These are phyloP conservation scores for Pseudorhiza aurosa DNA, from an alignment of 30 jellyfish, hydroid and myxozoan genomes.

Conservation along the genomic window DNA sequence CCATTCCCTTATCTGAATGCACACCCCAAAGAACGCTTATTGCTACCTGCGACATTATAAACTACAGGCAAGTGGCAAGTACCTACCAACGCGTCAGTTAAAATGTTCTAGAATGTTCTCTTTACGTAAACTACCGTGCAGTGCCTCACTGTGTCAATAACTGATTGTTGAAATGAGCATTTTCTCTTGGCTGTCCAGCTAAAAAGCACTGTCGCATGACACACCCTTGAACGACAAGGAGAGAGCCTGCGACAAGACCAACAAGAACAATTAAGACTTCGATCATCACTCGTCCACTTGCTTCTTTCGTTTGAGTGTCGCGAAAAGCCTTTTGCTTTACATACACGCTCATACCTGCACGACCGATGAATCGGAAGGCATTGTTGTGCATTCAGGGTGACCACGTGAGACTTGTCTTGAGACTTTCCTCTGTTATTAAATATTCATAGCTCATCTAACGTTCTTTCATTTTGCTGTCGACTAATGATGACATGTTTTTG, in stretches of 20 bases:
- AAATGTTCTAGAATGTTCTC: constrained; percentile 62
- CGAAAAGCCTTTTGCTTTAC: background rate
- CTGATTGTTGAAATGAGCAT: constrained; percentile 71
- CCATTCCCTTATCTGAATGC: constrained; percentile 45
- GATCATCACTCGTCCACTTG: constrained; percentile 74
- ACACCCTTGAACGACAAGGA: constrained; percentile 93
- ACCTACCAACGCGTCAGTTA: background rate
- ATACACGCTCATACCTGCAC: constrained; percentile 16
- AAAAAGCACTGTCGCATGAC: constrained; percentile 87
- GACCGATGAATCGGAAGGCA: constrained; percentile 3
- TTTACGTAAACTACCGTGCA: constrained; percentile 7
- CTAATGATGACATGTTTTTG: too few relatives aligned
- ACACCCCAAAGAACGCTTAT: constrained; percentile 41
- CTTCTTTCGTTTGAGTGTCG: background rate
- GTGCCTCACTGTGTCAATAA: constrained; percentile 47
- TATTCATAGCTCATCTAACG: constrained; percentile 26
- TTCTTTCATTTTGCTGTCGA: background rate
- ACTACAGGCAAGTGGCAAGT: constrained; percentile 20
- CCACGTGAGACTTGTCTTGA: constrained; percentile 1
- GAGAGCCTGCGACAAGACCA: constrained; percentile 92
- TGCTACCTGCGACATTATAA: constrained; percentile 27
- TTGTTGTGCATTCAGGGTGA: constrained; percentile 65
- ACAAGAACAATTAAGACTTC: constrained; percentile 80
- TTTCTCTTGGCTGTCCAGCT: constrained; percentile 92
- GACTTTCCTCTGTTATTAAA: constrained; percentile 52